Percentiles rank a stretch among this genome's conserved stretches.
phyloP scores from a whole-genome alignment of 2,113 vertebrate species.

The Psilopogon haemacephalus region DNA sequence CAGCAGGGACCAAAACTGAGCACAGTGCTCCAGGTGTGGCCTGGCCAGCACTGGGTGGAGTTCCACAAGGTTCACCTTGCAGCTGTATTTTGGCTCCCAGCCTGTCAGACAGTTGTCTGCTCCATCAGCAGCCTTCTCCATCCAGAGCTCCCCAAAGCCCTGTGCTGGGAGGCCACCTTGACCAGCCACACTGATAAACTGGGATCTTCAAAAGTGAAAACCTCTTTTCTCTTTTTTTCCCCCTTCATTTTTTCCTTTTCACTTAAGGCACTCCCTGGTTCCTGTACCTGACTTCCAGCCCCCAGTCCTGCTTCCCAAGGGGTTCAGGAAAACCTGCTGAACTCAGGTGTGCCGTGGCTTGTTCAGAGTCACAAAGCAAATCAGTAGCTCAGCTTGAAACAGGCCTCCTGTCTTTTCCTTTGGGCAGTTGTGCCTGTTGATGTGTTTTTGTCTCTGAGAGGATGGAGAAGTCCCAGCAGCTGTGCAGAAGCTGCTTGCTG shows the following conservation, averaged over 20 bases:
- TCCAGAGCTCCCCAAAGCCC: neutral
- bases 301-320: neutral
- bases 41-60: no score
- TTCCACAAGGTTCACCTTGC: fast-evolving
- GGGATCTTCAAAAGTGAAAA: neutral
- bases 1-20: no score
- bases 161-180: fast-evolving
- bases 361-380: neutral
- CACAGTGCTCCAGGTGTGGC: no score
- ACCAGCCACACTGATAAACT: neutral
- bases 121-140: neutral
- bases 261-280: neutral
- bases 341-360: neutral
- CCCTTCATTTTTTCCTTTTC: fast-evolving
- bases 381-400: neutral
- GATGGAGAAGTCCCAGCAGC: neutral
- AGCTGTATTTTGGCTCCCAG: neutral
- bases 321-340: neutral
- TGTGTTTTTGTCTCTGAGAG: neutral
- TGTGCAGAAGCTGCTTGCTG: neutral
- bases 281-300: neutral
- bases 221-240: fast-evolving
- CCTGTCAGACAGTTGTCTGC: no score
- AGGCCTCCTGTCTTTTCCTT: neutral
- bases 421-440: neutral